Evolutionary conservation across 2,797 vertebrate genomes (phyloP).

Genomic region (Uromys caudimaculatus): DNA sequence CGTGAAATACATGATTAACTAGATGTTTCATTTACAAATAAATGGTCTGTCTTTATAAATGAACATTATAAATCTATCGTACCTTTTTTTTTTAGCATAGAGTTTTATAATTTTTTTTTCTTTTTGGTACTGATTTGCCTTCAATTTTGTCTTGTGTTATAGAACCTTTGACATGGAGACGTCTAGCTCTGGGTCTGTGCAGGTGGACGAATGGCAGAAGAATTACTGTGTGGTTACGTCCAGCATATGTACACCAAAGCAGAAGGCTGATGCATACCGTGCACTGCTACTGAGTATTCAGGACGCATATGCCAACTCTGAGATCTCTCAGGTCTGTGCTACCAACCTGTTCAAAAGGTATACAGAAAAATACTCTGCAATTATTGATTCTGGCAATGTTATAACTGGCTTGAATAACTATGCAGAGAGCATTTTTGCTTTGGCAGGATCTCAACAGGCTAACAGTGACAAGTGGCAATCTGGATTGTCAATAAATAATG

Average conservation of each 20-base stretch:
- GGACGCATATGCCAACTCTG: slow-evolving; percentile 95
- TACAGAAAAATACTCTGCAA: slow-evolving; percentile 92
- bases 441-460: slow-evolving; percentile 93
- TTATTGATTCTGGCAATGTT: slow-evolving; percentile 95
- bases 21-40: background rate
- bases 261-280: slow-evolving; percentile 95
- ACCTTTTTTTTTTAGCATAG: background rate
- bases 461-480: slow-evolving; percentile 96
- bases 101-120: background rate
- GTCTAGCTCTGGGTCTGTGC: slow-evolving; percentile 86
- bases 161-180: slow-evolving; percentile 89
- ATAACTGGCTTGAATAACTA: slow-evolving; percentile 96
- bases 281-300: slow-evolving; percentile 95
- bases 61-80: background rate
- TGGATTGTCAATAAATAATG: slow-evolving; percentile 90
- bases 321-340: slow-evolving; percentile 93
- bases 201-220: slow-evolving; percentile 96
- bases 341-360: slow-evolving; percentile 93
- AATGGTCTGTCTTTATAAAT: background rate
- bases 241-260: slow-evolving; percentile 91
- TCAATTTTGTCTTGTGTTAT: slow-evolving; percentile 83
- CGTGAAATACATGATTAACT: background rate
- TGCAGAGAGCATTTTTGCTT: slow-evolving; percentile 92
- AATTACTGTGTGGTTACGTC: slow-evolving; percentile 95
- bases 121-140: slow-evolving; percentile 84